These are phyloP conservation scores for Ivindomyrus marchei DNA, from an alignment of 2,113 vertebrate genomes.

Conservation along the genomic window DNA sequence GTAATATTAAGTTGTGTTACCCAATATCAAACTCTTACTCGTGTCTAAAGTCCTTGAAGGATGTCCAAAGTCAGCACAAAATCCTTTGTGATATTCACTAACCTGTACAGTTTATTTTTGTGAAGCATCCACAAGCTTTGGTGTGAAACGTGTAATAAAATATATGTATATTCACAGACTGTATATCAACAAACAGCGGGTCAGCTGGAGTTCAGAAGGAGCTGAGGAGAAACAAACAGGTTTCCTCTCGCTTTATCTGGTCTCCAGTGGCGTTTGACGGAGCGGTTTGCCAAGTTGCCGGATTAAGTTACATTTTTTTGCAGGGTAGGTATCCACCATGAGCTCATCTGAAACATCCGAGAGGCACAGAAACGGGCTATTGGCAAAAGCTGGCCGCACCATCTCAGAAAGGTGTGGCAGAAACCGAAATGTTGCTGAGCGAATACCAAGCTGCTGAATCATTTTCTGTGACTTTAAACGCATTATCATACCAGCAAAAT, in stretches of 20 bases:
- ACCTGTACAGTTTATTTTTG: not conserved
- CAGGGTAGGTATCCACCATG: not conserved
- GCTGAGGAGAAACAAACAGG: too few species aligned
- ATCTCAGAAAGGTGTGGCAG: not conserved
- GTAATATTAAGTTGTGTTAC: not conserved
- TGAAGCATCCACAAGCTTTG: not conserved
- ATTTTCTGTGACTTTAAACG: not conserved
- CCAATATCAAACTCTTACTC: not conserved
- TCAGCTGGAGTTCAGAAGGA: conserved; percentile 14
- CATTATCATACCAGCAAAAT: not conserved
- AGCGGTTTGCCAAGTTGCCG: not conserved
- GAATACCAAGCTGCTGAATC: not conserved
- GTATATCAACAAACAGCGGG: not conserved
- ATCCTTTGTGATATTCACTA: not conserved
- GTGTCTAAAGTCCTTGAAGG: not conserved
- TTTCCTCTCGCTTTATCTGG: not conserved
- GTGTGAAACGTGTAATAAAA: not conserved
- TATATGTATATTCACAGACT: not conserved
- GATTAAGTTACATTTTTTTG: conserved; percentile 9
- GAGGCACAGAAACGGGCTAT: not conserved
- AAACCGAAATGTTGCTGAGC: not conserved
- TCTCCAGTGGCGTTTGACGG: not conserved
- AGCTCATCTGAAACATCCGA: not conserved
- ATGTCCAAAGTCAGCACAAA: not conserved
- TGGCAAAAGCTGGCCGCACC: not conserved